These are phyloP conservation scores for Silurus meridionalis DNA, from an alignment of 2,113 vertebrate genomes.

Conservation along the genomic window DNA sequence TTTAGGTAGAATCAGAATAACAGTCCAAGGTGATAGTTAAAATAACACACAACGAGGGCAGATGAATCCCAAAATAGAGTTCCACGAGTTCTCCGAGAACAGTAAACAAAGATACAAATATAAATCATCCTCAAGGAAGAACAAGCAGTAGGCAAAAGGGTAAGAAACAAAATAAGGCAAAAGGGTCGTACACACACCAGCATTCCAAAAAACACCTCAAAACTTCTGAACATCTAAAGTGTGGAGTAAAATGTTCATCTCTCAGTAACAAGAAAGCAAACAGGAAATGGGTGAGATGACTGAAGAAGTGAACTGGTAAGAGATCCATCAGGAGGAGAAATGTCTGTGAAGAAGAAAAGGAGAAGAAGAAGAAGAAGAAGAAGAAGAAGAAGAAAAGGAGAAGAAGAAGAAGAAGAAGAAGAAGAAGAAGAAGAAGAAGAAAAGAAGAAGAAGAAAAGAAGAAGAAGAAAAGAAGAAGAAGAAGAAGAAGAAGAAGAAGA, in stretches of 20 bases:
- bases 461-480: no score
- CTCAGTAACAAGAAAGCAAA: neutral
- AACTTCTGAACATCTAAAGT: neutral
- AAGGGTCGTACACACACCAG: neutral
- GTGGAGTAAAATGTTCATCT: neutral
- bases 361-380: neutral
- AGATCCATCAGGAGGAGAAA: neutral
- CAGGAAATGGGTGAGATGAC: neutral
- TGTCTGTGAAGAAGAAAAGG: neutral
- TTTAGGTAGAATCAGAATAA: neutral
- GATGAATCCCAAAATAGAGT: neutral
- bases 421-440: no score
- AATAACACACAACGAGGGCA: neutral
- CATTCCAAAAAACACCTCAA: neutral
- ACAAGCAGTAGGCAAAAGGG: neutral
- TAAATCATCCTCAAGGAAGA: neutral
- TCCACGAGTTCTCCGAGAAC: neutral
- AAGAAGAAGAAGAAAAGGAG: no score
- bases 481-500: no score
- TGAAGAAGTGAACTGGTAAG: neutral
- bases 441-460: no score
- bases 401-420: no score
- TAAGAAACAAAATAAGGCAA: neutral
- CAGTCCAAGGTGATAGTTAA: neutral
- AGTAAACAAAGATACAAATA: neutral